Base-by-base conservation (phyloP, 2,888 invertebrate species). In the Thera britannica region DNA sequence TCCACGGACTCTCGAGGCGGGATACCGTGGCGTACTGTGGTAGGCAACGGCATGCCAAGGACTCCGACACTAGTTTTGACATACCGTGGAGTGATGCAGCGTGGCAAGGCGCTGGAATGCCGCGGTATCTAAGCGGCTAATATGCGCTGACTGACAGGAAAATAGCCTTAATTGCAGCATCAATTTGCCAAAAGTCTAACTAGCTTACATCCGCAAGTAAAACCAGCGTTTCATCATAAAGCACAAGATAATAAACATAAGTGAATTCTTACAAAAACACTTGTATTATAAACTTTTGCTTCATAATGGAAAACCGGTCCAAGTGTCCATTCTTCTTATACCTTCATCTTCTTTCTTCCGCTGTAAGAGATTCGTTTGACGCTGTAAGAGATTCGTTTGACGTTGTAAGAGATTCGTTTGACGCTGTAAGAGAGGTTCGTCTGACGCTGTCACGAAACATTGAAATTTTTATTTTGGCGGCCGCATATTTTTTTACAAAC, bases 401-500 rank as follows among this genome's bases (percentile, higher is more conserved):
- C 79, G 72, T 78, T 71, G 65, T 67, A 23, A 1, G 23, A 23
- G 23, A 23, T 23, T 23, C 51, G 64, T 70, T 74, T 76, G 82
- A 69, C 79, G 72, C 78, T 71, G 65, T 67, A 23, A 23, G 23
- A 23, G 23, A 23, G 23, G 1, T 23, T 23, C 51, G 64, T 70
- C 73, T 76, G 82, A 69, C 79, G 72, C 78, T 71, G 65, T 67
- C 68, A 57, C 75, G 84, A 88, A 87, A 90, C 79, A 56, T 46
- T 11, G 88, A 72, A 83, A 65, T 83, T 76, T 41, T 85, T 87
- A 82, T 80, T 84, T 85, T 88, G 88, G 88, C 90, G 90, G 90
- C 87, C 84, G 85, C 84, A 72, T 81, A 23, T 86, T 87, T 86
- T 85, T 89, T 89, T 87, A 87, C 82, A 88, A 88, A 88, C 86